Evolutionary conservation across 2,797 vertebrate genomes (phyloP).

Genomic region (Malacoctenus gilli): DNA sequence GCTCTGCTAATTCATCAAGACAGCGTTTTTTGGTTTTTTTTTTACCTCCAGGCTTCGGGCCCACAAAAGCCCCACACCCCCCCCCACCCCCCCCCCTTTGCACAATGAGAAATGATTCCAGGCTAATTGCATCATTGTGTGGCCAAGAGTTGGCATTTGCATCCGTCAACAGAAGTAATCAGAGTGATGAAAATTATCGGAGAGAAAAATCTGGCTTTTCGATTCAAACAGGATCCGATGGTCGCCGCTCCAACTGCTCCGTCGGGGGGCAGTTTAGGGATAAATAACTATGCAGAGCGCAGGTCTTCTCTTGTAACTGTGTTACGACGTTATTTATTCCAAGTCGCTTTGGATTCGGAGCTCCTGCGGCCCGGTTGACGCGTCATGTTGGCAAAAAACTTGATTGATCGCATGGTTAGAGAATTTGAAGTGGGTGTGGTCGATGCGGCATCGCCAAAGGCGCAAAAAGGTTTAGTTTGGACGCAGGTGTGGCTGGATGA

Average conservation of each 20-base stretch:
- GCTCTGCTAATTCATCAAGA: slow-evolving; percentile 21
- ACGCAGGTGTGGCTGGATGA: too few species aligned
- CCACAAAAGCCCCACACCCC: neutral
- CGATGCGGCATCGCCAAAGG: too few species aligned
- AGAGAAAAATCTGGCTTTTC: slow-evolving; percentile 24
- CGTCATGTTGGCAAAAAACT: too few species aligned
- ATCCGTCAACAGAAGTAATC: slow-evolving; percentile 22
- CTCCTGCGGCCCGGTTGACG: too few species aligned
- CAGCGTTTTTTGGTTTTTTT: too few species aligned
- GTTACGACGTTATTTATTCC: too few species aligned
- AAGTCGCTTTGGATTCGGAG: too few species aligned
- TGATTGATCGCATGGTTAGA: too few species aligned
- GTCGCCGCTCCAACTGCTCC: neutral
- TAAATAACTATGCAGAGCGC: slow-evolving; percentile 13
- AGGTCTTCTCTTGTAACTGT: too few species aligned
- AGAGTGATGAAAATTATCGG: slow-evolving; percentile 34
- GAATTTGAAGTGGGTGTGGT: too few species aligned
- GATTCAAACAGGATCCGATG: slow-evolving; percentile 2
- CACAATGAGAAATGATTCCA: slow-evolving; percentile 18
- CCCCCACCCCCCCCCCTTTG: slow-evolving; percentile 4
- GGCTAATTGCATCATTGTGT: slow-evolving; percentile 32
- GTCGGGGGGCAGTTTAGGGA: slow-evolving; percentile 3
- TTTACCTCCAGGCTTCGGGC: neutral
- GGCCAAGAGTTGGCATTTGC: slow-evolving; percentile 11
- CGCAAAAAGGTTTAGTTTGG: too few species aligned